Percentiles rank a stretch among this genome's conserved stretches.
phyloP scores from a whole-genome alignment of 1,140 invertebrate genomes.

The Aphaenogaster floridana region DNA sequence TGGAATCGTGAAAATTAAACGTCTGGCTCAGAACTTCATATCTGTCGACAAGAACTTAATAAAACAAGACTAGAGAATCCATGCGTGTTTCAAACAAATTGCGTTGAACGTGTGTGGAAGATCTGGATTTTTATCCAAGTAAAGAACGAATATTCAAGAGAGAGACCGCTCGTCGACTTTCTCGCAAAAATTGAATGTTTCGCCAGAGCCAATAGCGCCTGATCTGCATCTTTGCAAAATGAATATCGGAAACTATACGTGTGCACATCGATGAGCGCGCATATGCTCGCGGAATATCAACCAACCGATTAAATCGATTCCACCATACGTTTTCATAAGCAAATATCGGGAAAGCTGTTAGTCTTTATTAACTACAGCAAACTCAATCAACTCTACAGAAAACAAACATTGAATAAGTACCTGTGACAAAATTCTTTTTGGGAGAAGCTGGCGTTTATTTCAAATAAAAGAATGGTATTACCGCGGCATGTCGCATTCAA shows the following conservation, averaged over 20 bases:
- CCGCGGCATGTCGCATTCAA: not conserved
- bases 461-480: not conserved
- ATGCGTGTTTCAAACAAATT: conserved; percentile 14
- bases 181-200: conserved; percentile 63
- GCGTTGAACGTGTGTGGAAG: conserved; percentile 32
- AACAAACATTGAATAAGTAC: conserved; percentile 47
- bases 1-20: not conserved
- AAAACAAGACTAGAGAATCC: not conserved
- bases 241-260: conserved; percentile 63
- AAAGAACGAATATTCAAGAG: conserved; percentile 57
- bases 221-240: conserved; percentile 65
- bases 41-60: conserved; percentile 26
- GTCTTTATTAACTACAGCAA: conserved; percentile 59
- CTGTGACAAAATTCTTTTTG: conserved; percentile 9
- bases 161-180: conserved; percentile 28
- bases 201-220: conserved; percentile 58
- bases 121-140: conserved; percentile 31
- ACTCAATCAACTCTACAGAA: conserved; percentile 47
- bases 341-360: conserved; percentile 58
- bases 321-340: conserved; percentile 53
- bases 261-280: conserved; percentile 51
- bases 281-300: conserved; percentile 63
- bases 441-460: not conserved
- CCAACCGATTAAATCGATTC: conserved; percentile 60
- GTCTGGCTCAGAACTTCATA: not conserved